Percentiles rank a stretch among this genome's conserved stretches.
Evolutionary conservation across 2,113 vertebrate species (phyloP).

Genomic region (Progne subis): DNA sequence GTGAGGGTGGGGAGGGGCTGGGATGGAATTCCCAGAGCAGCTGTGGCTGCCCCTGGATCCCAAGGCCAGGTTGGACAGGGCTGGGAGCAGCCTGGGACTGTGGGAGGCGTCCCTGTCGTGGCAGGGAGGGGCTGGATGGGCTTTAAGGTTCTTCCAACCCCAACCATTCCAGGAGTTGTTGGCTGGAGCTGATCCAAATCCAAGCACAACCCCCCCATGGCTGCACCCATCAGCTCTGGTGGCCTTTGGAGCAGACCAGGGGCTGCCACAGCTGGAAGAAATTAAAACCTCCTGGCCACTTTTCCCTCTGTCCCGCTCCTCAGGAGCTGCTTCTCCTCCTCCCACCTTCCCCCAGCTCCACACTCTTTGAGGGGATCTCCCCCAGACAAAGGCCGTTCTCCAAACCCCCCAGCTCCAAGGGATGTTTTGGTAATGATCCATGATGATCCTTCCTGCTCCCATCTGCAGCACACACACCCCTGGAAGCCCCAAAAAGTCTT

Average conservation of each 20-base stretch:
- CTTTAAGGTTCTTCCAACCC: neutral
- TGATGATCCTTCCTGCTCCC: rapidly evolving
- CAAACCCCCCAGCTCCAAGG: neutral
- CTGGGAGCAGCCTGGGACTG: neutral
- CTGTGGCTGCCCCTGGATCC: neutral
- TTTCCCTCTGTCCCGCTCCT: neutral
- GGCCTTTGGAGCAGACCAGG: neutral
- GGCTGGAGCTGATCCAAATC: neutral
- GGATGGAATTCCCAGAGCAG: neutral
- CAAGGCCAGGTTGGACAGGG: neutral
- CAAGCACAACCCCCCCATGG: neutral
- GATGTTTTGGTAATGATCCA: neutral
- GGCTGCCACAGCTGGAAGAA: neutral
- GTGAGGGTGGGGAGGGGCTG: neutral
- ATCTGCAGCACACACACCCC: neutral
- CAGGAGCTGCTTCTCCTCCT: neutral
- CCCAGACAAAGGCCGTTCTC: neutral
- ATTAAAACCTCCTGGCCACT: neutral
- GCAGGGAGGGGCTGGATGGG: rapidly evolving
- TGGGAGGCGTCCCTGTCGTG: neutral
- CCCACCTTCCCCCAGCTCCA: neutral
- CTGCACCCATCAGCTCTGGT: neutral
- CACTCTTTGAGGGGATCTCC: neutral
- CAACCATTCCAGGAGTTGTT: neutral
- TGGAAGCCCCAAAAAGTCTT: neutral